Evolutionary conservation across 2,888 invertebrate genomes (phyloP).

Genomic region (Erannis defoliaria): DNA sequence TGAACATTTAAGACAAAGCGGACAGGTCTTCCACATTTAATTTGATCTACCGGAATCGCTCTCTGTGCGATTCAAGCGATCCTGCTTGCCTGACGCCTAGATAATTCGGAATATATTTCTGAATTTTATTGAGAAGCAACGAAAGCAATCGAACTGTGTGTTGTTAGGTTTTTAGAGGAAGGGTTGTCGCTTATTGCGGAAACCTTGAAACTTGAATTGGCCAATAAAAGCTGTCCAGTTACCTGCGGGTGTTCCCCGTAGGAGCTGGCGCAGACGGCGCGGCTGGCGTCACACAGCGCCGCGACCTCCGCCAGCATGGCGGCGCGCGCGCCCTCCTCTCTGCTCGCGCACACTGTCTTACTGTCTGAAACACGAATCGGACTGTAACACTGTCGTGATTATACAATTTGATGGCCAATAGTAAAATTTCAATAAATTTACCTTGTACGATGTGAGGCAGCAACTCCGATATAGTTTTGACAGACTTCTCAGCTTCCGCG

Average conservation of each 20-base stretch:
- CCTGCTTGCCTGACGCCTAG: too few species aligned
- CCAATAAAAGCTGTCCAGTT: conserved; percentile 6
- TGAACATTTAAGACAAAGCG: too few species aligned
- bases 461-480: conserved; percentile 52
- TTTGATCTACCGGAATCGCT: too few species aligned
- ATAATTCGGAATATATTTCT: too few species aligned
- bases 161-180: too few species aligned
- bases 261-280: conserved; percentile 44
- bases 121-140: too few species aligned
- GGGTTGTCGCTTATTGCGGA: too few species aligned
- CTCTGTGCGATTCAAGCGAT: too few species aligned
- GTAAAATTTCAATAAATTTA: conserved; percentile 16
- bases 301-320: conserved; percentile 49
- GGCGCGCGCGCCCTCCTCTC: conserved; percentile 47
- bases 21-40: too few species aligned
- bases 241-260: conserved; percentile 40
- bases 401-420: neutral
- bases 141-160: too few species aligned
- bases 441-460: conserved; percentile 57
- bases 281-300: conserved; percentile 53
- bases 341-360: conserved; percentile 44
- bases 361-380: conserved; percentile 45
- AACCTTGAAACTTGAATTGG: too few species aligned
- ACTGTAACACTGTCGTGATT: neutral
- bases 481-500: conserved; percentile 50